Percentiles rank a stretch among this genome's conserved stretches.
phyloP scores from a whole-genome alignment of 2,888 invertebrate species.

The Standfussiana lucernea region DNA sequence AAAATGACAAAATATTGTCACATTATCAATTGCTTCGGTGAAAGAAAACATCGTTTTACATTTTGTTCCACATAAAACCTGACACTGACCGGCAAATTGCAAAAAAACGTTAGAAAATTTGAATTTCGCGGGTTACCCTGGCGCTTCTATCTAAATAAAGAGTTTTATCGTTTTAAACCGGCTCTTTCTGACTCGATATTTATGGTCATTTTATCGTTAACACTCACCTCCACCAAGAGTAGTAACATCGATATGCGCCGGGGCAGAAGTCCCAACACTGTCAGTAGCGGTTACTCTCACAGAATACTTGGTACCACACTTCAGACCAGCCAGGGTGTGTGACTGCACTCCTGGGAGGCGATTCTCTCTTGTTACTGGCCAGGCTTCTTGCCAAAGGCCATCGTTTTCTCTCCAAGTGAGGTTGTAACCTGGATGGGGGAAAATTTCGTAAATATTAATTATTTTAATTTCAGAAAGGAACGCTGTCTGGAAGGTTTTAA shows the following conservation, averaged over 20 bases:
- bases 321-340: conserved; percentile 93
- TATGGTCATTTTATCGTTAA: neutral
- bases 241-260: conserved; percentile 91
- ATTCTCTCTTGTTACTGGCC: conserved; percentile 91
- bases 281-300: conserved; percentile 95
- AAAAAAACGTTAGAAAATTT: no score
- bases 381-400: conserved; percentile 91
- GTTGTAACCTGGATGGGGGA: conserved; percentile 82
- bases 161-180: neutral
- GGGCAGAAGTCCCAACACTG: conserved; percentile 94
- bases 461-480: neutral
- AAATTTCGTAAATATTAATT: neutral
- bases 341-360: conserved; percentile 90
- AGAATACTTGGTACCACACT: conserved; percentile 96
- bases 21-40: no score
- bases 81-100: no score
- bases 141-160: no score
- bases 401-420: conserved; percentile 88
- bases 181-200: neutral
- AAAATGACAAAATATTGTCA: no score
- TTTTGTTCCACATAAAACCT: no score
- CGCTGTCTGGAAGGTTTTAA: no score
- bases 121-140: no score
- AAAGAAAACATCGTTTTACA: no score
- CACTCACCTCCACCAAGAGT: conserved; percentile 90